These are phyloP conservation scores for Eueremaeus valkanovi DNA, from an alignment of 2,888 invertebrate genomes.

Conservation along the genomic window DNA sequence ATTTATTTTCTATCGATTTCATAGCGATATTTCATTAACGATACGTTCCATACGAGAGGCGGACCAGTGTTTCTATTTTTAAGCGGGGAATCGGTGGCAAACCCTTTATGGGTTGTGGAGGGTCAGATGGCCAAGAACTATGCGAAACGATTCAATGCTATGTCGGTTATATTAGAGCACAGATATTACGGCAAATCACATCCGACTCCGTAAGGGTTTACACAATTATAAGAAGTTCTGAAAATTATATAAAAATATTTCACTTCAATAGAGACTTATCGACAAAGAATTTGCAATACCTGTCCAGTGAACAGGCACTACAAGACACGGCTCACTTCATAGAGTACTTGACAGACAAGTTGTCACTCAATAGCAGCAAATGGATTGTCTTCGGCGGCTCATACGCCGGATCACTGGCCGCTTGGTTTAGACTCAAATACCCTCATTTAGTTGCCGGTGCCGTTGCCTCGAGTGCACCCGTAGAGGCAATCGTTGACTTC, in stretches of 20 bases:
- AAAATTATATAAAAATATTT: background rate
- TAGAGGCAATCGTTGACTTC: constrained; percentile 79
- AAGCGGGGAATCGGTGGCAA: constrained; percentile 84
- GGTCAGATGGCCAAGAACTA: constrained; percentile 77
- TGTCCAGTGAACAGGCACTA: constrained; percentile 61
- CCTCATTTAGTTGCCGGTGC: constrained; percentile 76
- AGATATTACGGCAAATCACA: constrained; percentile 88
- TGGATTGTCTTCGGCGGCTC: constrained; percentile 95
- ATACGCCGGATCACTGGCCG: constrained; percentile 86
- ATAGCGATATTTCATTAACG: constrained; percentile 76
- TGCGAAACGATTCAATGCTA: constrained; percentile 71
- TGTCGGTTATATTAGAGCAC: constrained; percentile 84
- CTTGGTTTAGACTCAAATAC: constrained; percentile 81
- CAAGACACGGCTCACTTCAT: constrained; percentile 85
- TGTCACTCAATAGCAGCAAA: constrained; percentile 63
- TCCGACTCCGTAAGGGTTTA: constrained; percentile 66
- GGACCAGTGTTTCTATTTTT: constrained; percentile 92
- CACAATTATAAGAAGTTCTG: no score
- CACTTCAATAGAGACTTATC: constrained; percentile 68
- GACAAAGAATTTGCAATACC: constrained; percentile 69
- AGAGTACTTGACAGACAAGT: constrained; percentile 63
- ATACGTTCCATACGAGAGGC: constrained; percentile 64
- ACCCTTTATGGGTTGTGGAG: constrained; percentile 76
- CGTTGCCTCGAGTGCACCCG: constrained; percentile 83
- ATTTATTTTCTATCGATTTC: constrained; percentile 26